These are phyloP conservation scores for Rhizomys pruinosus DNA, from an alignment of 2,113 vertebrate species.

Conservation along the genomic window DNA sequence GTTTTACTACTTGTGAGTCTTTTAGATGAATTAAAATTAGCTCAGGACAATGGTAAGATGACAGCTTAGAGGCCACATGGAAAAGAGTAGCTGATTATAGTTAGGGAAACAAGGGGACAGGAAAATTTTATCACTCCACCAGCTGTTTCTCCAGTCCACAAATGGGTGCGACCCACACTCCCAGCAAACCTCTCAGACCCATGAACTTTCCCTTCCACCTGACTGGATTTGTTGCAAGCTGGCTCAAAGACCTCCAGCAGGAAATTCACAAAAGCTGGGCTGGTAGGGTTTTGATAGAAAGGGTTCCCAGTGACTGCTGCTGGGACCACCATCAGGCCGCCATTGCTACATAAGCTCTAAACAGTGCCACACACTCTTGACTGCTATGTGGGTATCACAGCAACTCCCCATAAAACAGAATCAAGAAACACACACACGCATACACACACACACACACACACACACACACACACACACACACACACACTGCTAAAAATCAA, in stretches of 20 bases:
- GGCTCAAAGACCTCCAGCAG: too few species aligned
- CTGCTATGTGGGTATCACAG: background rate
- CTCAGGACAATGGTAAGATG: background rate
- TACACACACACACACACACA: background rate
- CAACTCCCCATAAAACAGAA: background rate
- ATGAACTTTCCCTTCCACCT: background rate
- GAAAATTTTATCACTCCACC: background rate
- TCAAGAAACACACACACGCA: background rate
- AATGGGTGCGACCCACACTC: background rate
- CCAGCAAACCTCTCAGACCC: background rate
- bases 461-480: background rate
- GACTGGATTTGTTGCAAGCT: background rate
- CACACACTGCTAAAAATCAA: background rate
- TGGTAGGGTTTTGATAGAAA: background rate
- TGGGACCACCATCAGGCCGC: too few species aligned
- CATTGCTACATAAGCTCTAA: background rate
- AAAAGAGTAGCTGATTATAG: background rate
- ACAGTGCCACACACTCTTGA: background rate
- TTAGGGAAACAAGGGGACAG: background rate
- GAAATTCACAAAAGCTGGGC: background rate
- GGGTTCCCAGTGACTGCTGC: background rate
- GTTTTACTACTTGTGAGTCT: slow-evolving; percentile 39
- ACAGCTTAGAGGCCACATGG: background rate
- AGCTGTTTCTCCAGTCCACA: background rate
- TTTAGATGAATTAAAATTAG: slow-evolving; percentile 10